phyloP scores from a whole-genome alignment of 2,797 vertebrate species.

The Pristis pectinata region DNA sequence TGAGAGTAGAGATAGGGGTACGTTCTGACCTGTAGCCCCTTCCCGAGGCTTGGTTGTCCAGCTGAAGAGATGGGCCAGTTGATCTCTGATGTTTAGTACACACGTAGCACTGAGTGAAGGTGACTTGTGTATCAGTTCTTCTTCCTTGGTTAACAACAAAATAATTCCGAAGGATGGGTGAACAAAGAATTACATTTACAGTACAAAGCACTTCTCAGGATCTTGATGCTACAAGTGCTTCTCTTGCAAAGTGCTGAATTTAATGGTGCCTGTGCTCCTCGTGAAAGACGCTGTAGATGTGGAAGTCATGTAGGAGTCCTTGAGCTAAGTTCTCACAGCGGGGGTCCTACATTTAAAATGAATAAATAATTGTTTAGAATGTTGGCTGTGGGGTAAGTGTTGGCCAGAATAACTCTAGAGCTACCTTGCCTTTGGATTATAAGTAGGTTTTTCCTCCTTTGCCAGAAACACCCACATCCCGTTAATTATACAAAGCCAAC shows the following conservation, averaged over 20 bases:
- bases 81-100: too few species aligned
- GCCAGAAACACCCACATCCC: too few species aligned
- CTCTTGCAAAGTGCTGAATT: too few species aligned
- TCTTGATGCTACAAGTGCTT: neutral
- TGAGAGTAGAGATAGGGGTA: neutral
- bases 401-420: neutral
- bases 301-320: neutral
- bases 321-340: neutral
- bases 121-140: neutral
- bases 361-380: neutral
- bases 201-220: neutral
- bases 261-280: too few species aligned
- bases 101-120: neutral
- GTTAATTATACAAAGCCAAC: too few species aligned
- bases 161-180: neutral
- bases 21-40: neutral
- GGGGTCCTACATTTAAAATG: neutral
- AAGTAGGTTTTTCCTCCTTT: too few species aligned
- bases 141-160: neutral
- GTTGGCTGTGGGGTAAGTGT: neutral
- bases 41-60: neutral
- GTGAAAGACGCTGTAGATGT: too few species aligned
- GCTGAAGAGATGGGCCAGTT: too few species aligned
- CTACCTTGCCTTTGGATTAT: neutral
- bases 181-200: neutral